These are phyloP conservation scores for Acanthosoma haemorrhoidale DNA, from an alignment of 2,888 invertebrate genomes.

Conservation along the genomic window DNA sequence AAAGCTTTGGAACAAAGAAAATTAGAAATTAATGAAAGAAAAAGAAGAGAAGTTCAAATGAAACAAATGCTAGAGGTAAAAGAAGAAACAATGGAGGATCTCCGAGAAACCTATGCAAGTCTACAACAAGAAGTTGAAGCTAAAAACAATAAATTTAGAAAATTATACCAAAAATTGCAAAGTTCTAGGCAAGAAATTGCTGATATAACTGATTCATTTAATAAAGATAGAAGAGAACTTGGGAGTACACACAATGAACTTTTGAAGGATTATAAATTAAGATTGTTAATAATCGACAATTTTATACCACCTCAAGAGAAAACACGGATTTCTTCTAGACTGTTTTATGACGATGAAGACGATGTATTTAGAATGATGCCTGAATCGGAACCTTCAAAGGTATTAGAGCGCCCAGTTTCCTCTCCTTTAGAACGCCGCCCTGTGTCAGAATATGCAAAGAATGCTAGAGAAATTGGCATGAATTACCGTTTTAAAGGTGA, in stretches of 20 bases:
- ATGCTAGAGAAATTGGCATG: constrained; percentile 35
- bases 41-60: constrained; percentile 77
- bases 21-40: constrained; percentile 83
- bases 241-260: constrained; percentile 89
- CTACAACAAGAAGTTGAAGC: constrained; percentile 95
- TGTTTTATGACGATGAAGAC: constrained; percentile 75
- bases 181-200: constrained; percentile 61
- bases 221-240: constrained; percentile 83
- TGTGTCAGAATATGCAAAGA: constrained; percentile 44
- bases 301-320: constrained; percentile 82
- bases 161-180: constrained; percentile 78
- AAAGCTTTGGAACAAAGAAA: constrained; percentile 77
- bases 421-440: constrained; percentile 54
- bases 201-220: constrained; percentile 81
- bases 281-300: constrained; percentile 81
- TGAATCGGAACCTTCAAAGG: constrained; percentile 40
- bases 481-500: constrained; percentile 48
- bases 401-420: constrained; percentile 36
- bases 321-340: constrained; percentile 64
- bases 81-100: constrained; percentile 85
- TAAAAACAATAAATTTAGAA: constrained; percentile 88
- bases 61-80: constrained; percentile 88
- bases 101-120: constrained; percentile 84
- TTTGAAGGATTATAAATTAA: constrained; percentile 82
- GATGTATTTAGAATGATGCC: constrained; percentile 62